Base-by-base conservation (phyloP, 2,797 vertebrate species). In the Muraenolepis orangiensis region DNA sequence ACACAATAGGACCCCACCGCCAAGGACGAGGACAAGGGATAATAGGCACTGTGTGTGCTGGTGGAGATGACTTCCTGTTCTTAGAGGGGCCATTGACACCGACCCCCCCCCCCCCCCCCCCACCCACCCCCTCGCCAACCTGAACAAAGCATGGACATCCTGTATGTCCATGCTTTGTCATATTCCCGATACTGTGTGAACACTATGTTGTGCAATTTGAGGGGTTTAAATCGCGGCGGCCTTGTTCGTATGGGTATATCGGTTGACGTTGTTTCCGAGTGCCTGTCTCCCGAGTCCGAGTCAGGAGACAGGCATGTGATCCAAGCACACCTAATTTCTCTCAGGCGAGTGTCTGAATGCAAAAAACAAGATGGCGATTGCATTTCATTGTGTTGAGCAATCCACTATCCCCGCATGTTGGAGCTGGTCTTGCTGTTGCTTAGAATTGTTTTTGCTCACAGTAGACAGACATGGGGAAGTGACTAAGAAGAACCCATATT, bases 141-240 rank as follows among this genome's bases (percentile, higher is more conserved):
- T 67, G 13, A 20, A 31, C 28, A 67, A 31, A 67, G 28, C 66
- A 30, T 20, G 4, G 6, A 31, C 66, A 31, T 29, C 66, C 66
- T 67, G 26, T 30, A 66, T 29, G 64, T 66, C 26, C n/a, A n/a
- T n/a, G n/a, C n/a, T n/a, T n/a, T n/a, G 30, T 67, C 66, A 31
- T 31, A 67, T 30, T 29, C 30, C 66, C 66, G 13, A 31, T 5
- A 14, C 29, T 13, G 29, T 6, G 13, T 18, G 28, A 28, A 31
- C 12, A 61, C 57, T 6, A 2, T 23, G 2, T 23, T 23, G 57
- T 10, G 57, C 57, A 78, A 76, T 72, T 13, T 80, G 29, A 4
- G 77, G 80, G 84, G 26, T 91, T 88, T 90, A 85, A 90, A 90
- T 85, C n/a, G n/a, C n/a, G n/a, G n/a, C n/a, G n/a, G 85, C 82